Evolutionary conservation across 23 tunicate genomes (phyloP), one percentile per base, ranked within the genome.

Genomic region (Trididemnum clinides): DNA sequence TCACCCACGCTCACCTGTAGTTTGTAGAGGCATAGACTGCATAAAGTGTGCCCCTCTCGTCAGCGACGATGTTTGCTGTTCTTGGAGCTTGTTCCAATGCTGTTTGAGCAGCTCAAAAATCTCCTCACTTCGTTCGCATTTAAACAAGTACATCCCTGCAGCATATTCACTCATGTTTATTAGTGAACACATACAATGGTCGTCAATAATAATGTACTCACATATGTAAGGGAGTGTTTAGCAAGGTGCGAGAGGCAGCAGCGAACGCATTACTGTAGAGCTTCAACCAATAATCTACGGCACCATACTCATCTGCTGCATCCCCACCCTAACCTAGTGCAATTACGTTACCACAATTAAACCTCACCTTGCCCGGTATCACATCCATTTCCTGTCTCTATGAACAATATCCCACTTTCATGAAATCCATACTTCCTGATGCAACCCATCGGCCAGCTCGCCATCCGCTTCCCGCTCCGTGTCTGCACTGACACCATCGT

Each of bases 321-420:
- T n/a, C n/a, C n/a, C n/a, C n/a, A n/a, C n/a, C n/a, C n/a, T n/a
- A n/a, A n/a, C n/a, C n/a, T n/a, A n/a, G n/a, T n/a, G n/a, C n/a
- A n/a, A n/a, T n/a, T n/a, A n/a, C n/a, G n/a, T n/a, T n/a, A n/a
- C n/a, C n/a, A n/a, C n/a, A n/a, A n/a, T n/a, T n/a, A n/a, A 5
- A 22, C 29, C 83, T 31, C 28, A 94, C 98, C 98, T 77, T 94
- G 88, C 23, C 98, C 98, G 7, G 91, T 87, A 39, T 94, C 90
- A 50, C 98, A 94, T 1, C 90, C 90, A 81, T 51, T 87, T 4
- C 98, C 98, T 19, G 98, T 88, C 80, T 94, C 98, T 23, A 94
- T 81, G 30, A 94, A 82, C 4, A 94, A 74, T 0, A 81, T 28
- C 10, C 57, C 57, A 25, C 85, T 86, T 22, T 85, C 79, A 50